Percentiles rank a stretch among this genome's conserved stretches.
These are phyloP conservation scores for Bombyx mori DNA, from an alignment of 1,140 invertebrate species.

Conservation along the genomic window ASM3026992v2 NC_085129.1:17528501-17529000, in stretches of 20 bases:
- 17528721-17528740: constrained; percentile 32
- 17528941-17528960: constrained; percentile 61
- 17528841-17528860: constrained; percentile 51
- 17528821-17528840: constrained; percentile 70
- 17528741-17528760: constrained; percentile 29
- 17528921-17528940: constrained; percentile 72
- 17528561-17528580: no score
- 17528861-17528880: neutral
- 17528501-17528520: no score
- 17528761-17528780: constrained; percentile 18
- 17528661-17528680: constrained; percentile 25
- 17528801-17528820: constrained; percentile 59
- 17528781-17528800: constrained; percentile 54
- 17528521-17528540: no score
- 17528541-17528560: no score
- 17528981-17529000: constrained; percentile 59
- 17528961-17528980: constrained; percentile 65
- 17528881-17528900: constrained; percentile 18
- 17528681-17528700: constrained; percentile 33
- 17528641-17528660: constrained; percentile 40
- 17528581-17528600: no score
- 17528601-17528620: constrained; percentile 41
- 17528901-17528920: constrained; percentile 46
- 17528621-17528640: constrained; percentile 51
- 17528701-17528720: constrained; percentile 42